These are phyloP conservation scores for Gambelia wislizenii DNA, from an alignment of 2,797 vertebrate genomes.

Conservation along the genomic window DNA sequence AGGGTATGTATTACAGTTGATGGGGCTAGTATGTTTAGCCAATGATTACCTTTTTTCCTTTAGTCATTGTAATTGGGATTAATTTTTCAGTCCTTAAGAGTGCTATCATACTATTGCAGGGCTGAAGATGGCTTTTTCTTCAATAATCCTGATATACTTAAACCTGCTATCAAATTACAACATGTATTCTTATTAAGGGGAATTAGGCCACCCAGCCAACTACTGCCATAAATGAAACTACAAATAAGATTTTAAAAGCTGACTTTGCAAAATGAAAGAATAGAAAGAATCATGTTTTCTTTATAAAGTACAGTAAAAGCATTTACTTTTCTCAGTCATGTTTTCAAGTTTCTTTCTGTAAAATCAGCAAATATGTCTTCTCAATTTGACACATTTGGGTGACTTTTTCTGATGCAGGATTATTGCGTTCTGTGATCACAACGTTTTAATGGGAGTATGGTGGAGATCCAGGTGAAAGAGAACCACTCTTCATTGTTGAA, in stretches of 20 bases:
- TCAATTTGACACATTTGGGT: not conserved
- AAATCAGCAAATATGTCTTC: not conserved
- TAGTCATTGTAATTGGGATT: not conserved
- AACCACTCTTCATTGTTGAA: no score
- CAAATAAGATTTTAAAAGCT: conserved; percentile 5
- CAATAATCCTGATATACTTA: conserved; percentile 2
- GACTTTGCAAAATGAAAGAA: conserved; percentile 7
- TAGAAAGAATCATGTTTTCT: rapidly evolving
- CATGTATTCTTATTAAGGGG: not conserved
- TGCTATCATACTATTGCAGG: not conserved
- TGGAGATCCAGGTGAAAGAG: not conserved
- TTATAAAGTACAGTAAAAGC: not conserved
- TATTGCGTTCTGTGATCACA: not conserved
- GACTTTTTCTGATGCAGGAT: not conserved
- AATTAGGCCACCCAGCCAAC: conserved; percentile 14
- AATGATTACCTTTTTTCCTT: not conserved
- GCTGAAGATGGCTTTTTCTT: not conserved
- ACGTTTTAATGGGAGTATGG: not conserved
- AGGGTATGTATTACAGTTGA: not conserved
- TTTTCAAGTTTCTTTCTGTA: not conserved
- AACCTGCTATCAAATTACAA: conserved; percentile 20
- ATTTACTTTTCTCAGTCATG: conserved; percentile 26
- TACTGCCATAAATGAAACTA: conserved; percentile 14
- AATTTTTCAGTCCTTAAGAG: conserved; percentile 6
- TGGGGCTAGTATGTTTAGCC: not conserved